Conservation (phyloP, 1,140 invertebrate species). For the Bombus waltoni region DNA sequence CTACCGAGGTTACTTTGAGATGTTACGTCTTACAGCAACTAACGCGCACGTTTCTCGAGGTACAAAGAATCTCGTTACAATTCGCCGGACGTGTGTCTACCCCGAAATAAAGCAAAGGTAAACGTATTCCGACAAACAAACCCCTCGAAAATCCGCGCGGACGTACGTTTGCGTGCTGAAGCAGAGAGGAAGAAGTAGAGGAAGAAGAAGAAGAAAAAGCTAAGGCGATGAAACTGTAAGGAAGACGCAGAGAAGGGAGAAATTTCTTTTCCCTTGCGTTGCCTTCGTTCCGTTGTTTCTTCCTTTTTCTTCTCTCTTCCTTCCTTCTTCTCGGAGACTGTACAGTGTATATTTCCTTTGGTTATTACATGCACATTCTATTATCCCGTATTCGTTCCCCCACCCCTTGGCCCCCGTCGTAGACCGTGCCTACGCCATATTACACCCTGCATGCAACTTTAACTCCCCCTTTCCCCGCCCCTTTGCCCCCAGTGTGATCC, state of each 20-base stretch:
- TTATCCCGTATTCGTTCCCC: constrained; percentile 72
- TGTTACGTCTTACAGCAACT: background rate
- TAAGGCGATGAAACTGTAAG: background rate
- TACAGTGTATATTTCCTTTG: constrained; percentile 73
- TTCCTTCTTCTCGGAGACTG: constrained; percentile 68
- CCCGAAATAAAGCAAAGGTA: constrained; percentile 37
- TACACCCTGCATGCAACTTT: constrained; percentile 70
- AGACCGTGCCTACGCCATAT: constrained; percentile 43
- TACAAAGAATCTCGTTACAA: constrained; percentile 47
- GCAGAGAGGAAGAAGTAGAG: too few species aligned
- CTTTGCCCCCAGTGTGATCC: constrained; percentile 44
- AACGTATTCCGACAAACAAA: constrained; percentile 34
- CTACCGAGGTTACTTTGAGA: background rate
- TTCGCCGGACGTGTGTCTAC: constrained; percentile 40
- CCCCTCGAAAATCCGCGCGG: constrained; percentile 27
- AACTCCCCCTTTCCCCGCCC: constrained; percentile 51
- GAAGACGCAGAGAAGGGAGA: background rate
- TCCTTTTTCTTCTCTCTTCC: constrained; percentile 24
- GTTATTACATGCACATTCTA: constrained; percentile 81
- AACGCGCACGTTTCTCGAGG: background rate
- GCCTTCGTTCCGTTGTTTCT: constrained; percentile 7
- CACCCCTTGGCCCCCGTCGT: constrained; percentile 59
- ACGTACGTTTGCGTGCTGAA: constrained; percentile 11
- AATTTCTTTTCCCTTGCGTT: constrained; percentile 14
- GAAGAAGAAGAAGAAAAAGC: background rate